Conservation (phyloP, 1,140 invertebrate genomes). For the Armadillidium nasatum region DNA sequence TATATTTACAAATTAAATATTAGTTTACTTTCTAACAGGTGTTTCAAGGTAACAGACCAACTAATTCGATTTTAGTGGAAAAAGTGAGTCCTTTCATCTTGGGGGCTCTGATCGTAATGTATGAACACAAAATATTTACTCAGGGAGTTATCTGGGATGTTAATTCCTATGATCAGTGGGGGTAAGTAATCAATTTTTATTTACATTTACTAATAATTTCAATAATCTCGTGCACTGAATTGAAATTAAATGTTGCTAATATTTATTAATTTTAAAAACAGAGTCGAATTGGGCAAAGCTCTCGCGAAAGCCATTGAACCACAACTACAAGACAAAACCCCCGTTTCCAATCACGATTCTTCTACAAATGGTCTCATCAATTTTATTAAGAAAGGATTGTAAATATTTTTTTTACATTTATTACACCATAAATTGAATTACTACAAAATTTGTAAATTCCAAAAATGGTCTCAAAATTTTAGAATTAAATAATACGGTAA, state of each 20-base stretch:
- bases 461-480: too few relatives aligned
- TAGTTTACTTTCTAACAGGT: conserved; percentile 55
- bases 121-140: conserved; percentile 98
- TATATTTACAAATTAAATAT: too few relatives aligned
- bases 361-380: conserved; percentile 95
- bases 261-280: conserved; percentile 47
- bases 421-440: neutral
- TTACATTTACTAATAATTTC: conserved; percentile 8
- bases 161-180: conserved; percentile 99
- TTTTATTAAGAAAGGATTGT: conserved; percentile 67
- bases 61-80: conserved; percentile 93
- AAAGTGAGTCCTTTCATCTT: conserved; percentile 90
- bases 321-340: conserved; percentile 63
- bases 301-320: conserved; percentile 95
- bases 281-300: conserved; percentile 96
- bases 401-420: conserved; percentile 21
- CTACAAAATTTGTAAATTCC: too few relatives aligned
- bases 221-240: neutral
- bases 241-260: neutral
- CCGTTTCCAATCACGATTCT: conserved; percentile 67
- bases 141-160: conserved; percentile 99
- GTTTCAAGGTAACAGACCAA: conserved; percentile 94
- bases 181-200: conserved; percentile 60
- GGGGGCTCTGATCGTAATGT: conserved; percentile 91
- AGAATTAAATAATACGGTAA: too few relatives aligned